Evolutionary conservation across 2,113 vertebrate species (phyloP), one percentile per base, ranked within the genome.

Genomic region (Malaclemys terrapin): DNA sequence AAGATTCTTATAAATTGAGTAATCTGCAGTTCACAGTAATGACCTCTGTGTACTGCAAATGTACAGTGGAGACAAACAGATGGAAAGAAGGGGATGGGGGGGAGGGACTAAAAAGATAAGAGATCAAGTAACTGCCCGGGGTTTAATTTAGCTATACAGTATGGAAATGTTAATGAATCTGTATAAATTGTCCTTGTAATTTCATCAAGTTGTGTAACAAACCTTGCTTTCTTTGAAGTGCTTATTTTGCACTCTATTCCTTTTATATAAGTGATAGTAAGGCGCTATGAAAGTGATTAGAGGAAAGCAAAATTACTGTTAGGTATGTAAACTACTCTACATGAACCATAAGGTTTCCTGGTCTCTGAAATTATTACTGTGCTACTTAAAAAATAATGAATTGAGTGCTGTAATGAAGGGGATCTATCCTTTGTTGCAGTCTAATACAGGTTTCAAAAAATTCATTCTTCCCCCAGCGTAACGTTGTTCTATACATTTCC

Each of bases 401-500:
- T 24, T 69, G n/a, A 1, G 3, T 86, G 27, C 79, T 27, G 3
- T 75, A 49, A 75, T 3, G 49, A 89, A 91, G 88, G 93, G 89
- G 35, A 89, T 92, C 72, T 89, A 57, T 65, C 92, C 91, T 96
- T 91, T 84, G 93, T 93, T 95, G 90, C 13, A 89, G 80, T 88
- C 88, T 87, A 90, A 22, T 72, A 38, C n/a, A 20, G n/a, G n/a
- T 72, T 38, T 38, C 65, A 69, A 69, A 69, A 69, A 17, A 69
- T 20, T 69, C 14, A 69, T 4, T n/a, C 17, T 69, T n/a, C 35
- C 14, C 16, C 3, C 10, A 0, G 0, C 84, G 65, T 75, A 91
- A 94, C 92, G 96, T 94, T 95, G 90, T 95, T 95, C 80, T 72
- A 93, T 90, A 80, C 84, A 79, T 85, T 94, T 89, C 86, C 72